Conservation (phyloP, 2,888 invertebrate genomes). For the Nephrotoma appendiculata region DNA sequence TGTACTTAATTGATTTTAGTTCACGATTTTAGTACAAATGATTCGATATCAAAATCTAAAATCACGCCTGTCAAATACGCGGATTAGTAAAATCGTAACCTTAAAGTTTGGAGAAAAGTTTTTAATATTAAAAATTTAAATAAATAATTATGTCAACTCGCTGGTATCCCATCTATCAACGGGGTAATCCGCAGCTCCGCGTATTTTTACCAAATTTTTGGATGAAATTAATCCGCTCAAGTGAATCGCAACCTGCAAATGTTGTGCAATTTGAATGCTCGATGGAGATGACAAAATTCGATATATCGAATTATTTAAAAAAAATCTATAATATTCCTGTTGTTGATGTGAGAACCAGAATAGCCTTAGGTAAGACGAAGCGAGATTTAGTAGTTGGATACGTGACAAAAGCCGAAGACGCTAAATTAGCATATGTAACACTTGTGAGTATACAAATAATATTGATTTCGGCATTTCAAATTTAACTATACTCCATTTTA, state of each 20-base stretch:
- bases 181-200: slow-evolving; percentile 86
- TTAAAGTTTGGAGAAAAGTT: not conserved
- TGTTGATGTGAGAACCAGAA: slow-evolving; percentile 58
- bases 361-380: slow-evolving; percentile 52
- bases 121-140: not conserved
- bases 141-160: slow-evolving; percentile 25
- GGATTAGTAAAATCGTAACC: not conserved
- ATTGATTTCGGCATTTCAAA: slow-evolving; percentile 5
- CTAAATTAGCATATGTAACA: slow-evolving; percentile 63
- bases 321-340: slow-evolving; percentile 87
- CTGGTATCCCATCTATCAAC: slow-evolving; percentile 79
- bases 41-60: not conserved
- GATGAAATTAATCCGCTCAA: slow-evolving; percentile 77
- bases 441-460: slow-evolving; percentile 41
- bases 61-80: not conserved
- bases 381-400: slow-evolving; percentile 45
- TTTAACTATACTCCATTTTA: slow-evolving; percentile 29
- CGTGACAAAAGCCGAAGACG: slow-evolving; percentile 68
- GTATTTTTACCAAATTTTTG: slow-evolving; percentile 93
- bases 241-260: slow-evolving; percentile 54
- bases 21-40: not conserved
- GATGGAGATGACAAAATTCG: slow-evolving; percentile 83
- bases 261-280: slow-evolving; percentile 80
- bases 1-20: not conserved
- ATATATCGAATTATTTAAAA: slow-evolving; percentile 84